phyloP scores from a whole-genome alignment of 2,888 invertebrate species.

The Xestia rhomboidea region DNA sequence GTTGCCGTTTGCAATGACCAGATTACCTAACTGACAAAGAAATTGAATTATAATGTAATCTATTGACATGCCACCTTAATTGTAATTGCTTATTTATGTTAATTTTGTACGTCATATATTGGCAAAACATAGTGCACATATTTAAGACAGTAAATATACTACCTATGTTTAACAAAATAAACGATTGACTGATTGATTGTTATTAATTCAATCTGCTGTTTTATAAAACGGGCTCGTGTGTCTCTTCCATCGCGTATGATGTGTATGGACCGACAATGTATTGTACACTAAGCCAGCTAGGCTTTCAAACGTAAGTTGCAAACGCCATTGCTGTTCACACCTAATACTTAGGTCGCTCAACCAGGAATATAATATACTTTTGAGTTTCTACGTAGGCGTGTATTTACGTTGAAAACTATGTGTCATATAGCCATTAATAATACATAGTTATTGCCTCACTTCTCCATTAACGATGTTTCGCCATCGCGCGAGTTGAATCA shows the following conservation, averaged over 20 bases:
- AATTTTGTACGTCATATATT: no score
- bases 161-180: no score
- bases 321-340: background rate
- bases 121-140: no score
- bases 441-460: constrained; percentile 16
- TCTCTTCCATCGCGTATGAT: background rate
- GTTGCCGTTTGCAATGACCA: no score
- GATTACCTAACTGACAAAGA: no score
- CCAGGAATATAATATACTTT: background rate
- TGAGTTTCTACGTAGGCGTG: constrained; percentile 6
- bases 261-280: background rate
- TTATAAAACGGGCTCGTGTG: background rate
- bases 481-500: constrained; percentile 36
- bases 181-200: no score
- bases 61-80: no score
- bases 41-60: no score
- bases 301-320: background rate
- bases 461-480: constrained; percentile 10
- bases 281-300: background rate
- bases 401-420: background rate
- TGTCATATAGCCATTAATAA: constrained; percentile 5
- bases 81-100: no score
- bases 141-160: no score
- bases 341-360: constrained; percentile 22
- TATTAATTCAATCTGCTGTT: background rate